Base-by-base conservation (phyloP, 2,113 vertebrate genomes). In the Columbina picui region DNA sequence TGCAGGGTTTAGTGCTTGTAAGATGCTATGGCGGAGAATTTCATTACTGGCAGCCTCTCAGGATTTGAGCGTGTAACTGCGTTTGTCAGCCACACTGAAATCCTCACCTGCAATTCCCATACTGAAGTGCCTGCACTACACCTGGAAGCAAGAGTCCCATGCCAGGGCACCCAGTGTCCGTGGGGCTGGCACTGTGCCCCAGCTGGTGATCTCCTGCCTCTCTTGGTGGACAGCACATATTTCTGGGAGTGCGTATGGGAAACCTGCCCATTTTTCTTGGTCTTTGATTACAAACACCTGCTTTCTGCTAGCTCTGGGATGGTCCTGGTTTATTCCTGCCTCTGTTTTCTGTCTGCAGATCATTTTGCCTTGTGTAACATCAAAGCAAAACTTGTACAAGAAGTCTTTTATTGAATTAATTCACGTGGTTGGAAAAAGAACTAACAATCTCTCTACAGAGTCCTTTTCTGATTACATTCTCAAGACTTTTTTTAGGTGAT, bases 1-100 rank as follows among this genome's bases (percentile, higher is more conserved):
- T 7, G 5, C 0, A 0, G 18, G 9, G 30, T 57, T 84, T 71
- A 73, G 50, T n/a, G 20, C n/a, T 27, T 49, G 17, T 17, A 41
- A 69, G 45, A 14, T 41, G n/a, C 36, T n/a, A 8, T 65, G 45
- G 38, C 20, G 53, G 75, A 55, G 15, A 23, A 79, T 45, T 60
- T 80, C 13, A 20, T 49, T 64, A 50, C 11, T 65, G 61, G 80
- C 65, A 45, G 38, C 15, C 71, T 87, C 73, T 80, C 25, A 26
- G 45, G 36, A 26, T 91, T 23, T 65, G 25, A 22, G 29, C 18
- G 6, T 29, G 16, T 65, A n/a, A 13, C 67, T 53, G 63, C 39
- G 12, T 65, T 27, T 67, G 20, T 45, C 32, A 43, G 74, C 29
- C 27, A 5, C 9, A 21, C 13, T 39, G 41, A 77, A 65, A 34